Evolutionary conservation across 2,113 vertebrate species (phyloP).

Genomic region (Toxotes chatareus): DNA sequence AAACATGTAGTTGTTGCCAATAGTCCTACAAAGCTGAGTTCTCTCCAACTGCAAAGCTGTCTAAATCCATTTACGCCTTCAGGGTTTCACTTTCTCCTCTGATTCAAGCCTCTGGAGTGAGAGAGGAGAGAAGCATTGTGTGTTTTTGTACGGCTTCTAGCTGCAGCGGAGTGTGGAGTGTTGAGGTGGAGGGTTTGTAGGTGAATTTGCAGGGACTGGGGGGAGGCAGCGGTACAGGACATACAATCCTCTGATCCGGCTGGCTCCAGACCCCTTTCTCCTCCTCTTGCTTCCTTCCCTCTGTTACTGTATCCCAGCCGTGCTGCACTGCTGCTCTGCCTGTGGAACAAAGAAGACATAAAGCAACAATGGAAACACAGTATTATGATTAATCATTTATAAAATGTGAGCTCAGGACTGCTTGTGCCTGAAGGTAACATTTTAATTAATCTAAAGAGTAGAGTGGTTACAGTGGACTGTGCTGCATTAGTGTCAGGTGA

Average conservation of each 20-base stretch:
- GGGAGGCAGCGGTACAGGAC: slow-evolving; percentile 22
- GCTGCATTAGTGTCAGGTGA: not conserved
- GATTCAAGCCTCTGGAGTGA: slow-evolving; percentile 35
- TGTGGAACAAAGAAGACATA: slow-evolving; percentile 30
- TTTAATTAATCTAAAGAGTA: not conserved
- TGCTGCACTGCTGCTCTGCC: slow-evolving; percentile 56
- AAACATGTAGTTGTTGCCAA: not conserved
- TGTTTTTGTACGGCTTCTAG: slow-evolving; percentile 39
- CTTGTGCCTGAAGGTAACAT: not conserved
- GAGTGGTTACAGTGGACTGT: slow-evolving; percentile 49
- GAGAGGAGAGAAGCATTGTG: not conserved
- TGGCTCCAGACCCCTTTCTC: slow-evolving; percentile 13
- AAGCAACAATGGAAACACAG: not conserved
- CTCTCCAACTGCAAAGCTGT: not conserved
- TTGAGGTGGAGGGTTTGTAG: slow-evolving; percentile 68
- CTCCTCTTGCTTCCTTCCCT: slow-evolving; percentile 19
- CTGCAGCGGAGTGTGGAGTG: slow-evolving; percentile 28
- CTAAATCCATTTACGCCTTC: not conserved
- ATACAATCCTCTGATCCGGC: slow-evolving; percentile 47
- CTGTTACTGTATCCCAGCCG: slow-evolving; percentile 31
- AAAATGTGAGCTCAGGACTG: not conserved
- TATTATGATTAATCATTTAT: not conserved
- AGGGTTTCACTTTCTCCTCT: slow-evolving; percentile 65
- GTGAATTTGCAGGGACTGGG: slow-evolving; percentile 54
- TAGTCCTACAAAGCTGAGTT: not conserved